These are phyloP conservation scores for Cacatua alba DNA, from an alignment of 2,113 vertebrate genomes.

Conservation along the genomic window DNA sequence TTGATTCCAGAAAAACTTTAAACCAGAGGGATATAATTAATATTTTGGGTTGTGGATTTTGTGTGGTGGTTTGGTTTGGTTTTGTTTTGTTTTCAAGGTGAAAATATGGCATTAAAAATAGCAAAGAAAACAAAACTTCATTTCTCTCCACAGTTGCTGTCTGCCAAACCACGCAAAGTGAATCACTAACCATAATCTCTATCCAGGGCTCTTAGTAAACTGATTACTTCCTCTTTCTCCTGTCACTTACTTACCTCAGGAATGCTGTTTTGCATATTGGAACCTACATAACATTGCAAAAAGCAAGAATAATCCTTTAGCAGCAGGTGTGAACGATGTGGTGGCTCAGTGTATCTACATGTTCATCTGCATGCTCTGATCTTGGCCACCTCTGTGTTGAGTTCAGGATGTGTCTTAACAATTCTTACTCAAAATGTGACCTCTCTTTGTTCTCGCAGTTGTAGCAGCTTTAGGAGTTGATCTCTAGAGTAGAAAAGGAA, in stretches of 20 bases:
- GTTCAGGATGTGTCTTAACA: neutral
- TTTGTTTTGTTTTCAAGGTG: neutral
- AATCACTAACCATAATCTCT: conserved; percentile 33
- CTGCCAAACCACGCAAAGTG: conserved; percentile 35
- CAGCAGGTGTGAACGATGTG: neutral
- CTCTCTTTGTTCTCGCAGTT: neutral
- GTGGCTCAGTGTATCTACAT: neutral
- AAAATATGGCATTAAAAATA: neutral
- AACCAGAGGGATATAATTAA: conserved; percentile 2
- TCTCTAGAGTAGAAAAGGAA: neutral
- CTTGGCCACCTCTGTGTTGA: neutral
- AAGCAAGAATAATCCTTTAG: conserved; percentile 15
- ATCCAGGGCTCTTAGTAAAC: conserved; percentile 12
- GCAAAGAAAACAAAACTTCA: neutral
- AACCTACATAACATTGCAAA: conserved; percentile 12
- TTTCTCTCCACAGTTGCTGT: neutral
- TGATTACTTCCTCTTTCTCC: conserved; percentile 49
- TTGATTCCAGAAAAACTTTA: conserved; percentile 7
- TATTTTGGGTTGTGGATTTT: neutral
- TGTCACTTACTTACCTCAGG: conserved; percentile 76
- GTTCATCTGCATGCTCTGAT: conserved; percentile 1
- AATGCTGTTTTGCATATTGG: conserved; percentile 63
- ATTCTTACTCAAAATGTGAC: neutral
- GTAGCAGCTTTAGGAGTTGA: conserved; percentile 1
- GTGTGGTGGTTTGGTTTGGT: neutral